Conservation (phyloP, 2,113 vertebrate species). For the Oreocharis arfaki region DNA sequence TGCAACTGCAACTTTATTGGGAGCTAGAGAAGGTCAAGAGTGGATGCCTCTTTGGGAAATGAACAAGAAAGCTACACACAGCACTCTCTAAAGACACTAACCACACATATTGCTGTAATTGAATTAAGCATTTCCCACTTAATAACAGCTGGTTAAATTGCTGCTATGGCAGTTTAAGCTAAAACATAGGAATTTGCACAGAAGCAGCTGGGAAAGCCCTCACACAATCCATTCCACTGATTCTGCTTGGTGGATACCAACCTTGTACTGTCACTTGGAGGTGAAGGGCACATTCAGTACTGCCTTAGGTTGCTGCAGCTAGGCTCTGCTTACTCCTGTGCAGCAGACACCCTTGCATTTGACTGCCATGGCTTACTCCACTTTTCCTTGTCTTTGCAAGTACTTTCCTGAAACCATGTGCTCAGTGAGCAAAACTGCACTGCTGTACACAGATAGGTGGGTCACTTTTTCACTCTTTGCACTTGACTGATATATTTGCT, state of each 20-base stretch:
- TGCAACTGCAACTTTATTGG: not conserved
- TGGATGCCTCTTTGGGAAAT: not conserved
- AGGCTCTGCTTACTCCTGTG: not conserved
- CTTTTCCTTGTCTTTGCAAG: not conserved
- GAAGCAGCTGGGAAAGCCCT: not conserved
- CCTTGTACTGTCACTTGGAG: not conserved
- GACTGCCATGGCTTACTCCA: not conserved
- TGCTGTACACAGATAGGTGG: not conserved
- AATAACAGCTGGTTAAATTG: constrained; percentile 1
- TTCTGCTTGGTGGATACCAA: not conserved
- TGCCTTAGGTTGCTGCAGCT: not conserved
- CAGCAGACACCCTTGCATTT: not conserved
- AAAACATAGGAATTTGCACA: not conserved
- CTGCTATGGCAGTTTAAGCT: not conserved
- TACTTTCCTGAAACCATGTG: not conserved
- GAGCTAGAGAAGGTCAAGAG: not conserved
- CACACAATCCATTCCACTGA: not conserved
- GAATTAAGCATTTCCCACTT: not conserved
- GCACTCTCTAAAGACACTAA: not conserved
- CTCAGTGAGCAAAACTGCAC: not conserved
- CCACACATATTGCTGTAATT: not conserved
- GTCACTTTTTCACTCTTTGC: not conserved
- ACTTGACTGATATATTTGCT: not conserved
- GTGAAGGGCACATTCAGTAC: not conserved
- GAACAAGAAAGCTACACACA: not conserved